phyloP scores from a whole-genome alignment of 2,888 invertebrate genomes.

The Oxycera nigricornis region DNA sequence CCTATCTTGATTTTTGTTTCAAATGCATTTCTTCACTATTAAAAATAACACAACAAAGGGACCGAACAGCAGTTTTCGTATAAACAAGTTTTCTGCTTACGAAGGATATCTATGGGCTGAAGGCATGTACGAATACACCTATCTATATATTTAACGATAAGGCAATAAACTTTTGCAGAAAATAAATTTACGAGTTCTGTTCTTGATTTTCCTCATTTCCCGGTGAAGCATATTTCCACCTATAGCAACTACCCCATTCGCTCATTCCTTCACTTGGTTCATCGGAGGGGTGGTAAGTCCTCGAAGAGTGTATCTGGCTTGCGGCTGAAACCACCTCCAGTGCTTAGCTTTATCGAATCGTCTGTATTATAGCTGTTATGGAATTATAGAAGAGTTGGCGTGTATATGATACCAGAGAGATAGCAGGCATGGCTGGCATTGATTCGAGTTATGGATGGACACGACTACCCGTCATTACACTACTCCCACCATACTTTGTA shows the following conservation, averaged over 20 bases:
- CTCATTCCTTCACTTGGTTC: not conserved
- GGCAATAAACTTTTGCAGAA: slow-evolving; percentile 52
- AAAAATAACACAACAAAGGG: not conserved
- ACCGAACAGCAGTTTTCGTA: not conserved
- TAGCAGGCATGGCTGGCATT: slow-evolving; percentile 16
- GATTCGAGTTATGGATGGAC: slow-evolving; percentile 42
- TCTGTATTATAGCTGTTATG: slow-evolving; percentile 30
- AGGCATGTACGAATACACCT: slow-evolving; percentile 34
- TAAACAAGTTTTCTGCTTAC: not conserved
- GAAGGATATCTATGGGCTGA: not conserved
- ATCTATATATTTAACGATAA: slow-evolving; percentile 49
- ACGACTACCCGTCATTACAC: slow-evolving; percentile 45
- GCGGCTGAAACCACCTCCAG: slow-evolving; percentile 6
- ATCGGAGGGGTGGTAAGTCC: slow-evolving; percentile 1
- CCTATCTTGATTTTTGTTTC: not conserved
- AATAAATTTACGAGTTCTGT: slow-evolving; percentile 52
- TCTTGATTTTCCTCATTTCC: slow-evolving; percentile 51
- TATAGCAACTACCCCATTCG: slow-evolving; percentile 35
- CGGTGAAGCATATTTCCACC: slow-evolving; percentile 42
- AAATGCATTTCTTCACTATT: not conserved
- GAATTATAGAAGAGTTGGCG: slow-evolving; percentile 29
- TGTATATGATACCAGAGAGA: slow-evolving; percentile 31
- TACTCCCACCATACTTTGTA: slow-evolving; percentile 20
- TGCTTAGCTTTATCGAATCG: slow-evolving; percentile 22
- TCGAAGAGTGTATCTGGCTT: not conserved